Conservation (phyloP, 2,113 vertebrate species). For the Bubo bubo region DNA sequence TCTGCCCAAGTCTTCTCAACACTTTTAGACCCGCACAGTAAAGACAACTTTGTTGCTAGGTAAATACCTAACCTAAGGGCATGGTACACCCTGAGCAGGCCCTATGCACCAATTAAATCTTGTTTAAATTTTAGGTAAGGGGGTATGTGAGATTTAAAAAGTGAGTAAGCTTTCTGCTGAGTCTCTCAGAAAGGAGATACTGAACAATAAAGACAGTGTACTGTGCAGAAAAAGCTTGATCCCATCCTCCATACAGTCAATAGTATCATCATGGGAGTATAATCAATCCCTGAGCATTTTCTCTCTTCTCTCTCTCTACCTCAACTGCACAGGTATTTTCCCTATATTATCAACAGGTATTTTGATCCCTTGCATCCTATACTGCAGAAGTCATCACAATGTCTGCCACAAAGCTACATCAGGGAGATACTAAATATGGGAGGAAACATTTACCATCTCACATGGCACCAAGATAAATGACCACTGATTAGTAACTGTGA, state of each 20-base stretch:
- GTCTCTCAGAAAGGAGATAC: background rate
- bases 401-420: background rate
- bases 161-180: background rate
- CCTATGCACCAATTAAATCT: background rate
- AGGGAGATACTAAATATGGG: background rate
- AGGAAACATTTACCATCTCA: background rate
- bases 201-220: background rate
- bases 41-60: background rate
- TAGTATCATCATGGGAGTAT: background rate
- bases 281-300: background rate
- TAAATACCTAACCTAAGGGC: background rate
- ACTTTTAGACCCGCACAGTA: background rate
- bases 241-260: background rate
- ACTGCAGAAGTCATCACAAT: background rate
- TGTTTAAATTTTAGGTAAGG: background rate
- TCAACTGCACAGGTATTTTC: background rate
- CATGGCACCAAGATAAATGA: background rate
- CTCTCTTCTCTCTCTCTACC: background rate
- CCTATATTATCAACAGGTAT: background rate
- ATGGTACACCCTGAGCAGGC: background rate
- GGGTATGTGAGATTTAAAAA: background rate
- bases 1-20: background rate
- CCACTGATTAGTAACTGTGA: background rate
- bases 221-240: background rate
- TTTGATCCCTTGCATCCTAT: background rate